These are phyloP conservation scores for Drosophila diplacantha DNA, from an alignment of 2,888 invertebrate genomes.

Conservation along the genomic window DNA sequence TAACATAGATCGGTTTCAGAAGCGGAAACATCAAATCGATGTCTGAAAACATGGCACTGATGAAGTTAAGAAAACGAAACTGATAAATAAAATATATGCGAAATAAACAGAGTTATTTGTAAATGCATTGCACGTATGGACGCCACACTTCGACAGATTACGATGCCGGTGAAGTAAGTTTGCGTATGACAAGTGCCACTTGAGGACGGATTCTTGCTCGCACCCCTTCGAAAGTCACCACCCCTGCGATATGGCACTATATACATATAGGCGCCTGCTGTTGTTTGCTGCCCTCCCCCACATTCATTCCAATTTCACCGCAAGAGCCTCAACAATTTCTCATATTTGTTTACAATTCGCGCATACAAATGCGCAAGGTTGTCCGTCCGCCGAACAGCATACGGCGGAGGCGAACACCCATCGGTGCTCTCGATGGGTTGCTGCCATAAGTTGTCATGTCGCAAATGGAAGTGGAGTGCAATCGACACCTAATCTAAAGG, in stretches of 20 bases:
- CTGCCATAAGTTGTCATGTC: conserved; percentile 56
- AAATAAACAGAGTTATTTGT: conserved; percentile 7
- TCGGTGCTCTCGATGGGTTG: conserved; percentile 2
- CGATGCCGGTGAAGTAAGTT: conserved; percentile 30
- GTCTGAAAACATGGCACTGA: neutral
- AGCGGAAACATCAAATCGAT: conserved; percentile 7
- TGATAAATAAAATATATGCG: conserved; percentile 13
- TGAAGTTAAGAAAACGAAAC: conserved; percentile 10
- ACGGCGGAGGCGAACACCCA: neutral
- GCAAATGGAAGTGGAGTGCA: conserved; percentile 51
- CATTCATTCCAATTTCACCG: conserved; percentile 34
- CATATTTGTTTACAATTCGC: conserved; percentile 60
- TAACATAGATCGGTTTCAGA: neutral
- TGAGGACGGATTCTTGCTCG: conserved; percentile 16
- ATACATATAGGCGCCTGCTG: conserved; percentile 18
- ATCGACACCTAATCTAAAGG: conserved; percentile 61
- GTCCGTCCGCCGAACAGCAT: conserved; percentile 7
- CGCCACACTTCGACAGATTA: conserved; percentile 31
- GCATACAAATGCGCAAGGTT: conserved; percentile 61
- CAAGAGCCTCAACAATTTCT: conserved; percentile 43
- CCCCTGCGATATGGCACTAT: conserved; percentile 1
- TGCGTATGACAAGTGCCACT: conserved; percentile 40
- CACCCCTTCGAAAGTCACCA: conserved; percentile 7
- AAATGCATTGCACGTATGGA: conserved; percentile 22
- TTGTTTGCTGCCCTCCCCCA: conserved; percentile 18